Conservation (phyloP, 2,113 vertebrate species). For the Nymphicus hollandicus region DNA sequence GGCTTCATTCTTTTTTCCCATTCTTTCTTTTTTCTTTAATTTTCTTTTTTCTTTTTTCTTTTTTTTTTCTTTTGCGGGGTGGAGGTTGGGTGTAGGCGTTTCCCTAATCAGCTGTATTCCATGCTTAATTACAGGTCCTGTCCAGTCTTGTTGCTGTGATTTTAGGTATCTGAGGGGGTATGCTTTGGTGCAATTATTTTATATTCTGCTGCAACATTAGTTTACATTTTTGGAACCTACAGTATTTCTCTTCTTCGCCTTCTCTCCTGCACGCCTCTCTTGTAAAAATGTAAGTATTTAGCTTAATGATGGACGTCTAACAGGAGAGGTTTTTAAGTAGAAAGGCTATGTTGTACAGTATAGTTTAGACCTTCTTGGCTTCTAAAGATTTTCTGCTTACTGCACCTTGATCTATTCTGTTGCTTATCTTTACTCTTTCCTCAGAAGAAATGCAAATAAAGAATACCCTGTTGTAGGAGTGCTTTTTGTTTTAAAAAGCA, state of each 20-base stretch:
- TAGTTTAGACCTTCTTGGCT: slow-evolving; percentile 4
- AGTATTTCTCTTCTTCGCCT: slow-evolving; percentile 70
- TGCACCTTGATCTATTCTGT: slow-evolving; percentile 46
- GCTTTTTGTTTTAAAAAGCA: neutral
- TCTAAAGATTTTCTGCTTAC: slow-evolving; percentile 50
- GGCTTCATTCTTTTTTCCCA: neutral
- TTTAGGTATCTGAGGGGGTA: slow-evolving; percentile 72
- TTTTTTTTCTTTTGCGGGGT: slow-evolving; percentile 23
- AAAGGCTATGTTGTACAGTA: slow-evolving; percentile 46
- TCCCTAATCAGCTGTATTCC: slow-evolving; percentile 70
- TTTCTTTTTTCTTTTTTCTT: slow-evolving; percentile 19
- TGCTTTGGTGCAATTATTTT: slow-evolving; percentile 71
- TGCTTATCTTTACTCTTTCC: slow-evolving; percentile 50
- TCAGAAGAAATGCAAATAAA: neutral
- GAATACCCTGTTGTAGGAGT: neutral
- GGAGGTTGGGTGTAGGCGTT: slow-evolving; percentile 58
- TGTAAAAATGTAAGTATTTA: slow-evolving; percentile 73
- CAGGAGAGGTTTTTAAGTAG: slow-evolving; percentile 65
- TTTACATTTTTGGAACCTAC: slow-evolving; percentile 72
- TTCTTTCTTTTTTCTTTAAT: neutral
- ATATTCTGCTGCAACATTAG: slow-evolving; percentile 70
- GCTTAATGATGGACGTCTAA: slow-evolving; percentile 51
- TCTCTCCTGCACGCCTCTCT: slow-evolving; percentile 69
- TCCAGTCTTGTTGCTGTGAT: slow-evolving; percentile 71
- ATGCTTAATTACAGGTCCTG: slow-evolving; percentile 72